A percentile compares a stretch with the other conserved stretches of the same genome.
Conservation (phyloP, 2,888 invertebrate species). For the Ephialtes manifestator region DNA sequence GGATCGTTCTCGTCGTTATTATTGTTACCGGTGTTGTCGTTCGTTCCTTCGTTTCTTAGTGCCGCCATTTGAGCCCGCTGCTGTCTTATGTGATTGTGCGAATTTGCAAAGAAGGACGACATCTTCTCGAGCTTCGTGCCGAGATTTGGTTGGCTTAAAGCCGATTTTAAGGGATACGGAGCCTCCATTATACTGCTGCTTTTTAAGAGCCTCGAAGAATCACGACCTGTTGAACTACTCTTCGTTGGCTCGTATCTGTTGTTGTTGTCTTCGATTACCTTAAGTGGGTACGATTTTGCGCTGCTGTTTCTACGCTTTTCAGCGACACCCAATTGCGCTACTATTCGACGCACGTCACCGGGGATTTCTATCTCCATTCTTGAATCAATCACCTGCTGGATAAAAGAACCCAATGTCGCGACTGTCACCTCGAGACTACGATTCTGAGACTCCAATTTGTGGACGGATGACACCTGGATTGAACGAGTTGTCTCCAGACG, state of each 20-base stretch:
- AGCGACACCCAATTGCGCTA: conserved; percentile 88
- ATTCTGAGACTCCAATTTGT: conserved; percentile 91
- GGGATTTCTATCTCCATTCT: conserved; percentile 91
- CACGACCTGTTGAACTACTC: conserved; percentile 82
- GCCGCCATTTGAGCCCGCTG: conserved; percentile 88
- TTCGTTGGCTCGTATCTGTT: conserved; percentile 82
- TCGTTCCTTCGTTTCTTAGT: conserved; percentile 78
- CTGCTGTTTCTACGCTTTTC: conserved; percentile 85
- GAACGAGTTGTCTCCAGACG: conserved; percentile 90
- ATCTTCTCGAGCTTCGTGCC: conserved; percentile 84
- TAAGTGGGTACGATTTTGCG: conserved; percentile 85
- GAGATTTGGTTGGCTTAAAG: conserved; percentile 85
- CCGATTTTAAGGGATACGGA: conserved; percentile 84
- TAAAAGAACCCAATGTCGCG: conserved; percentile 90
- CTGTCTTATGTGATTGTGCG: conserved; percentile 90
- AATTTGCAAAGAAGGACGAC: conserved; percentile 89
- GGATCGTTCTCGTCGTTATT: conserved; percentile 84
- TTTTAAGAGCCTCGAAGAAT: conserved; percentile 81
- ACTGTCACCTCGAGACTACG: conserved; percentile 92
- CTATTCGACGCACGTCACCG: conserved; percentile 91
- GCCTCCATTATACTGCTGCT: conserved; percentile 85
- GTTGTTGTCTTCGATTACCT: conserved; percentile 87
- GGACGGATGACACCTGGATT: conserved; percentile 89
- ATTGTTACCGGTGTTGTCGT: conserved; percentile 69
- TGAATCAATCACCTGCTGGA: conserved; percentile 90